These are phyloP conservation scores for Siderastrea siderea DNA, from an alignment of 92 coral and sea anemone genomes.

Conservation along the genomic window DNA sequence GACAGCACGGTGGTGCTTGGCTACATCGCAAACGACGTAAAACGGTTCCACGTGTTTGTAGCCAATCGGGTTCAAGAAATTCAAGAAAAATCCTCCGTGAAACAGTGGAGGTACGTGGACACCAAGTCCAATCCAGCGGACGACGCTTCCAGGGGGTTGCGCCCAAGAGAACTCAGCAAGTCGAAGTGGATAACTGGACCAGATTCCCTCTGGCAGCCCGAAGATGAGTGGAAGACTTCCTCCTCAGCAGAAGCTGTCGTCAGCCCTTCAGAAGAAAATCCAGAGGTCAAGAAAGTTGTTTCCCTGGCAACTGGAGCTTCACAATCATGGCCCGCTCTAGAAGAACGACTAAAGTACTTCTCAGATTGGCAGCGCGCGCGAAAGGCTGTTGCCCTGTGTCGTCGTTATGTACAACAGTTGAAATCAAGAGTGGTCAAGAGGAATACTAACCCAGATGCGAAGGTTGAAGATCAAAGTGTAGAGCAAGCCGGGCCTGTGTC, in stretches of 20 bases:
- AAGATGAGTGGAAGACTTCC: constrained; percentile 4
- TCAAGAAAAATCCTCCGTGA: no score
- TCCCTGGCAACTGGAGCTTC: constrained; percentile 30
- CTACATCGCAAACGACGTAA: no score
- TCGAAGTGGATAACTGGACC: constrained; percentile 39
- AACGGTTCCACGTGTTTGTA: no score
- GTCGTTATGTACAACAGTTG: not conserved
- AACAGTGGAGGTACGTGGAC: constrained; percentile 5
- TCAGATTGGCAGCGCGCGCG: constrained; percentile 37
- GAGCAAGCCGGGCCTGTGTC: constrained; percentile 4
- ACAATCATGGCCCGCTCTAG: constrained; percentile 16
- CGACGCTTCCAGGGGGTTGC: constrained; percentile 18
- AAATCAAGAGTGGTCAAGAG: not conserved
- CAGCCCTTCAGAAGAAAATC: not conserved
- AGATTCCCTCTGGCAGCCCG: constrained; percentile 7
- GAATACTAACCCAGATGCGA: constrained; percentile 1
- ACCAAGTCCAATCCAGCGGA: constrained; percentile 56
- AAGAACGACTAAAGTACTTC: constrained; percentile 29
- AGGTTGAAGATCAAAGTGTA: constrained; percentile 11
- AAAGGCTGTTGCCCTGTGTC: constrained; percentile 38
- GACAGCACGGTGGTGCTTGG: no score
- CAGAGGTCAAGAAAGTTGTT: constrained; percentile 23
- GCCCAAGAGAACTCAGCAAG: not conserved
- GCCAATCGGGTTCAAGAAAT: no score
- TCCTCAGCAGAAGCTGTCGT: not conserved